Evolutionary conservation across 2,888 invertebrate species (phyloP), one percentile per base, ranked within the genome.

Genomic region (Hydrotaea cyrtoneurina): DNA sequence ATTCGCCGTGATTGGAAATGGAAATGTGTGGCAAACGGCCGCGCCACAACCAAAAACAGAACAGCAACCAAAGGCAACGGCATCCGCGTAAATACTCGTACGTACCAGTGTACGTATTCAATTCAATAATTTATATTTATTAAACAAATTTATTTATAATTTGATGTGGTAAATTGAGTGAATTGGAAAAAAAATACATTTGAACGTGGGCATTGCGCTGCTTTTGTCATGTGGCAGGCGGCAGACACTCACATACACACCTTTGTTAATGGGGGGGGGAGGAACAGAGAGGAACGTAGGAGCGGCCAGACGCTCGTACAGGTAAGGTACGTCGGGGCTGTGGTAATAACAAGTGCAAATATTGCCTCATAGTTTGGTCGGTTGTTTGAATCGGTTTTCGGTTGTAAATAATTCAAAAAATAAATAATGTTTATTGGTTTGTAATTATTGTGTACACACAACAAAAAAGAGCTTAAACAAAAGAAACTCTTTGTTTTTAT

Each of bases 111-210:
- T 21, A 55, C 21, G 19, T 36, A 36, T 69, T 57, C n/a, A 66
- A 59, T 43, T 73, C 23, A 50, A 69, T 69, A 46, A 69, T 69
- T 50, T 76, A 36, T 73, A 81, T 84, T 78, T 76, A 84, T 73
- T 84, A 31, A 81, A 81, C 46, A 81, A 76, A 75, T 76, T 78
- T 81, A 64, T 75, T 72, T 73, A 84, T 78, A 83, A 83, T 83
- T 74, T 71, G 55, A 55, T 78, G 69, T 69, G 72, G 80, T 80
- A 71, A 84, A 78, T 84, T 84, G 75, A 75, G 64, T 84, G 80
- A 57, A 78, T 76, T 66, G 39, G 78, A 76, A 79, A 79, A 75
- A 53, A 81, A 81, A 74, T n/a, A n/a, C n/a, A n/a, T n/a, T 23
- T 84, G 26, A 73, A 80, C 76, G 84, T 84, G 78, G 84, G 78